Percentiles rank a stretch among this genome's conserved stretches.
These are phyloP conservation scores for Neoascia interrupta DNA, from an alignment of 2,888 invertebrate genomes.

Conservation along the genomic window DNA sequence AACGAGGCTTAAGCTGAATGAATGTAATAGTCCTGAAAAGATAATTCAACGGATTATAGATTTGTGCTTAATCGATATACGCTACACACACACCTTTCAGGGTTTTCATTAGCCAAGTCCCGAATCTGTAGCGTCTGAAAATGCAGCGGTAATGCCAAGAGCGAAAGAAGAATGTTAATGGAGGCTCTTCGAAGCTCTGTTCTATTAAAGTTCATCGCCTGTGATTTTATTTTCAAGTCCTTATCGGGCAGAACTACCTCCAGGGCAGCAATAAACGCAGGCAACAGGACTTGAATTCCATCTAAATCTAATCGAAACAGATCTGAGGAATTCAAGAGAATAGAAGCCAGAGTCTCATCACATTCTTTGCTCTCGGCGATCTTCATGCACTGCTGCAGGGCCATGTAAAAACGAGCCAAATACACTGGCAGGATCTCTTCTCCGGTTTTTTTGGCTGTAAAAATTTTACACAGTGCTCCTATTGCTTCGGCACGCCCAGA, in stretches of 20 bases:
- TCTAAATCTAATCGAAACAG: constrained; percentile 95
- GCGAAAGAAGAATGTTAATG: constrained; percentile 93
- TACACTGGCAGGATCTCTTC: constrained; percentile 93
- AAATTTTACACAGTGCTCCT: constrained; percentile 96
- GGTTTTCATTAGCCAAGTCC: constrained; percentile 83
- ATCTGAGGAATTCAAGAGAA: constrained; percentile 91
- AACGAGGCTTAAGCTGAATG: constrained; percentile 85
- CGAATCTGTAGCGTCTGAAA: constrained; percentile 89
- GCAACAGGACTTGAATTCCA: constrained; percentile 94
- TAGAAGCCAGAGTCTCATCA: constrained; percentile 91
- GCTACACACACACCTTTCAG: constrained; percentile 78
- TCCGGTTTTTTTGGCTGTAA: constrained; percentile 96
- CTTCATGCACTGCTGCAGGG: constrained; percentile 91
- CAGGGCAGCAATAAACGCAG: constrained; percentile 92
- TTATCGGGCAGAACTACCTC: constrained; percentile 94
- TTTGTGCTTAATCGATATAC: constrained; percentile 63
- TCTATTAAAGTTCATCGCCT: constrained; percentile 82
- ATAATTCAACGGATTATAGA: too few relatives aligned
- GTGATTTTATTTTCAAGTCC: constrained; percentile 88
- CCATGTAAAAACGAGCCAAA: constrained; percentile 95
- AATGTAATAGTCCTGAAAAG: constrained; percentile 81
- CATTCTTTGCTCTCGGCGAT: constrained; percentile 85
- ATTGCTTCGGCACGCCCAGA: constrained; percentile 96
- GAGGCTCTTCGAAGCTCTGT: constrained; percentile 93
- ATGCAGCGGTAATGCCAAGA: constrained; percentile 95